Percentiles rank a stretch among this genome's conserved stretches.
These are phyloP conservation scores for Eumerus sabulonum DNA, from an alignment of 2,888 invertebrate genomes.

Conservation along the genomic window DNA sequence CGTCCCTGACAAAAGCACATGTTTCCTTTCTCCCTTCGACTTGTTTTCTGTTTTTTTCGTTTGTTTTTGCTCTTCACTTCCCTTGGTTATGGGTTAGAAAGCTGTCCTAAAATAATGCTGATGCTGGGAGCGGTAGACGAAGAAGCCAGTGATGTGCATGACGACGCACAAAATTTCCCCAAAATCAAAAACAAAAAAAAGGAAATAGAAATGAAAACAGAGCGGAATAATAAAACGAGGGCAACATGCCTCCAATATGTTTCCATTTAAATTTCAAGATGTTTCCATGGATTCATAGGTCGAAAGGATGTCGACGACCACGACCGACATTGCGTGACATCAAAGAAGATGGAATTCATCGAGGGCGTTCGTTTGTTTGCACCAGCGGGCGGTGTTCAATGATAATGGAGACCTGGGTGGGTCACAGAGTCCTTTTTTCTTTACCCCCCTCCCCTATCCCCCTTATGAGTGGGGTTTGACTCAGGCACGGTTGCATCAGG, in stretches of 20 bases:
- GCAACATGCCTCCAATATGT: conserved; percentile 68
- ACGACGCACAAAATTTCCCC: conserved; percentile 45
- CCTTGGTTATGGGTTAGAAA: background rate
- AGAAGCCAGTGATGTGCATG: conserved; percentile 40
- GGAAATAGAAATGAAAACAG: conserved; percentile 45
- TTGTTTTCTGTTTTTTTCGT: conserved; percentile 10
- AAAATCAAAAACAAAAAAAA: conserved; percentile 33
- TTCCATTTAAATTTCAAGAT: conserved; percentile 68
- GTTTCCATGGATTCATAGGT: conserved; percentile 63
- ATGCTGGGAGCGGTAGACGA: background rate
- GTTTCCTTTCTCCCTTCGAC: conserved; percentile 47
- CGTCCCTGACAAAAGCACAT: conserved; percentile 61
- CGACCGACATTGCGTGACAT: conserved; percentile 30
- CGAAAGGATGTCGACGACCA: conserved; percentile 29
- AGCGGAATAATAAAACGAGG: conserved; percentile 65
- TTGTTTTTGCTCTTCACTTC: background rate
- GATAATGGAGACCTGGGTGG: background rate
- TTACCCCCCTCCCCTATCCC: no score
- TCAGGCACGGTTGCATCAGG: no score
- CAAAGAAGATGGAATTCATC: conserved; percentile 33
- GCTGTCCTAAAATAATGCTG: conserved; percentile 12
- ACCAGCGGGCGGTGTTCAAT: conserved; percentile 38
- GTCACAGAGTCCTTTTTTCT: no score
- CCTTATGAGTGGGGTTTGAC: no score
- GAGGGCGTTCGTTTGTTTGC: conserved; percentile 29